Evolutionary conservation across 2,888 invertebrate species (phyloP), one percentile per base, ranked within the genome.

Genomic region (Steromphala cineraria): DNA sequence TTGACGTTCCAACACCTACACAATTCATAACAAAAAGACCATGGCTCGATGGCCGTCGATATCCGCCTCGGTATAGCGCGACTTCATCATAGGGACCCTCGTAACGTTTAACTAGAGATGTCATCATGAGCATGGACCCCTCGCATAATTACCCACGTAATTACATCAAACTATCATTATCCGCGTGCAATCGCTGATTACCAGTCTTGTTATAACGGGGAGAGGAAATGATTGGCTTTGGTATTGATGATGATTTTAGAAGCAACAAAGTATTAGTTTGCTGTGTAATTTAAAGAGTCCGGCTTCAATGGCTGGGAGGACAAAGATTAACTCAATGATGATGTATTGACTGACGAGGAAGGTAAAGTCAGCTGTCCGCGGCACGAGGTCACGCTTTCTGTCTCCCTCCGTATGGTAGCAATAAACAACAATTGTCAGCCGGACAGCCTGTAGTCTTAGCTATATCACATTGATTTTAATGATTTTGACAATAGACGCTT

Each of bases 1-100:
- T 75, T 40, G 24, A 31, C 19, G 52, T 40, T 53, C 52, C 75
- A 46, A 75, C 75, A 52, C 75, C 75, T 52, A 75, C 75, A 75
- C 75, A n/a, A 46, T 19, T 46, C 40, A 75, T 75, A 53, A 75
- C 75, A 75, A 53, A 74, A 40, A 46, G 46, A 21, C 10, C 19
- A 75, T 4, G 46, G 13, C 46, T 46, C 10, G 46, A 46, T 8
- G 46, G 46, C 13, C 13, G 46, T 10, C 13, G 62, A 62, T 56
- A 15, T 62, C 62, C 15, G 21, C 28, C 15, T 21, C 62, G n/a
- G 28, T 62, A 62, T 62, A 62, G 62, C 62, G 28, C 8, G 62
- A 24, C 28, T n/a, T 24, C 15, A 28, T 62, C 21, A 62, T 5
- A 46, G 46, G 15, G 24, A 62, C 28, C 7, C 62, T 62, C 4